phyloP scores from a whole-genome alignment of 2,113 vertebrate genomes.

The Paratilapia polleni region DNA sequence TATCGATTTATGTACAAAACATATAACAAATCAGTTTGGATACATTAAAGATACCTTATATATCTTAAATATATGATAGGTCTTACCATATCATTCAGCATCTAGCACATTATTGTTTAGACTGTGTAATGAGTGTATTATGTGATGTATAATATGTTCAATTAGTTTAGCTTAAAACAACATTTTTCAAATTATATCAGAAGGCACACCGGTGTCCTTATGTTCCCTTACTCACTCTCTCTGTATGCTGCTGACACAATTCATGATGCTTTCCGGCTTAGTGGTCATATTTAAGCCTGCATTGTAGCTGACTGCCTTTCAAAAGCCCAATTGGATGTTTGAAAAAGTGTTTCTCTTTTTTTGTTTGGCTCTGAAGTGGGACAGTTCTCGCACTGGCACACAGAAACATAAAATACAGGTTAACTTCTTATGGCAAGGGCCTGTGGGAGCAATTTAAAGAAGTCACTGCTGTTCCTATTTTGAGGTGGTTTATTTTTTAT shows the following conservation, averaged over 20 bases:
- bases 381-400: neutral
- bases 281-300: conserved; percentile 40
- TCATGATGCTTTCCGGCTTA: conserved; percentile 24
- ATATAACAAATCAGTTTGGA: neutral
- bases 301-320: conserved; percentile 43
- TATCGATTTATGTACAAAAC: neutral
- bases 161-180: conserved; percentile 23
- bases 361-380: conserved; percentile 27
- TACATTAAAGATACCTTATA: neutral
- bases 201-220: conserved; percentile 7
- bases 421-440: neutral
- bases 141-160: conserved; percentile 31
- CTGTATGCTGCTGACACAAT: conserved; percentile 19
- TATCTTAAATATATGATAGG: neutral
- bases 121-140: conserved; percentile 36
- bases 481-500: too few species aligned
- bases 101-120: neutral
- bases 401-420: neutral
- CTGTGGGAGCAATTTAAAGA: neutral
- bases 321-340: conserved; percentile 32
- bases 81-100: fast-evolving
- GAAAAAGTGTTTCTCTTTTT: conserved; percentile 32
- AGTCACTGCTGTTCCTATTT: neutral
- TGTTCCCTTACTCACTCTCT: neutral
- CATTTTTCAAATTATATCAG: conserved; percentile 17